These are phyloP conservation scores for Pogona vitticeps DNA, from an alignment of 2,113 vertebrate genomes.

Conservation along the genomic window DNA sequence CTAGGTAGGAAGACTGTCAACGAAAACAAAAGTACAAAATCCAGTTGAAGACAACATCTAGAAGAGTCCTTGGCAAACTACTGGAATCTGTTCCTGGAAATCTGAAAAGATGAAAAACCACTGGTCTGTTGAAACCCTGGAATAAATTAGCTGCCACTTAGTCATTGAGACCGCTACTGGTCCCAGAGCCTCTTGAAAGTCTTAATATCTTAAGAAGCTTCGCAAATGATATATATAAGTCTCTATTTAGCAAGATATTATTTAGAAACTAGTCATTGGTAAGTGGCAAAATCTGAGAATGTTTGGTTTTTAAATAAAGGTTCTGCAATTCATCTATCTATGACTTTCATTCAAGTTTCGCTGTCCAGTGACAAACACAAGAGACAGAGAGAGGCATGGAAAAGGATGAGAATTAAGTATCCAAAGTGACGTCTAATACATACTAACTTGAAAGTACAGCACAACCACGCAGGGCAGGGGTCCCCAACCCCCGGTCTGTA, in stretches of 20 bases:
- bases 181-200: neutral
- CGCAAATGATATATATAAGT: neutral
- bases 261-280: neutral
- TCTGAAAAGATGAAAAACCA: neutral
- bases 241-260: neutral
- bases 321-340: neutral
- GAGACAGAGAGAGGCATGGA: neutral
- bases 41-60: too few species aligned
- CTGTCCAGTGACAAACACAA: neutral
- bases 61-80: neutral
- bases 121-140: neutral
- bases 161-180: neutral
- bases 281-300: slow-evolving; percentile 15
- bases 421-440: neutral
- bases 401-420: neutral
- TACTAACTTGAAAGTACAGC: neutral
- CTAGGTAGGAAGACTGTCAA: too few species aligned
- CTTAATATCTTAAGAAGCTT: neutral
- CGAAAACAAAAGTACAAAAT: too few species aligned
- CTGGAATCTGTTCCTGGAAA: neutral
- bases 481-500: too few species aligned
- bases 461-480: too few species aligned
- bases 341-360: slow-evolving; percentile 5
- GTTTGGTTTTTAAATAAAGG: neutral
- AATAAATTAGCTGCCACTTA: neutral